These are phyloP conservation scores for Clunio marinus DNA, from an alignment of 2,888 invertebrate genomes.

Conservation along the genomic window DNA sequence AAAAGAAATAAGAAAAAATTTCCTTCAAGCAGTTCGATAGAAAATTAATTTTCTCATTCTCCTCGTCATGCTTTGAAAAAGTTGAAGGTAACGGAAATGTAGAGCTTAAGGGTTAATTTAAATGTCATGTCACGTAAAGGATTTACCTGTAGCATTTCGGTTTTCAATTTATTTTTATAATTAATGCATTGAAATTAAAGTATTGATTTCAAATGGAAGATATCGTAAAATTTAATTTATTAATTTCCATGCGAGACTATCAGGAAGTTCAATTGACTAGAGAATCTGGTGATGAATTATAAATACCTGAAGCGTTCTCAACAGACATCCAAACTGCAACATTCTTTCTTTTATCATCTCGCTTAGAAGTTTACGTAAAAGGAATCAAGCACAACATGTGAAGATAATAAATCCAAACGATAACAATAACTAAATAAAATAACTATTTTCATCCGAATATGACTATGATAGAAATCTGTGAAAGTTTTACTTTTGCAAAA, in stretches of 20 bases:
- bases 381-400: slow-evolving; percentile 11
- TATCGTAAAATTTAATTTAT: too few species aligned
- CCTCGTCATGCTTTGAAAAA: background rate
- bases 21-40: slow-evolving; percentile 11
- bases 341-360: background rate
- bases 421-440: background rate
- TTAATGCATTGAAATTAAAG: too few species aligned
- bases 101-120: background rate
- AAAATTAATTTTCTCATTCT: slow-evolving; percentile 31
- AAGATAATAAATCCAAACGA: slow-evolving; percentile 15
- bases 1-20: background rate
- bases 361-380: background rate
- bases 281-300: slow-evolving; percentile 3
- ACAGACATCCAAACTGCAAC: background rate
- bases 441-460: background rate
- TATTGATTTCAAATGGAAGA: too few species aligned
- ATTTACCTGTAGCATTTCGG: too few species aligned
- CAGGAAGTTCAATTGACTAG: background rate
- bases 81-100: background rate
- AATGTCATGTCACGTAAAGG: too few species aligned
- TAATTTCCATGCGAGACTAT: background rate
- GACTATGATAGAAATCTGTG: slow-evolving; percentile 16
- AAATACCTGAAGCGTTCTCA: background rate
- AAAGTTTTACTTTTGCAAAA: too few species aligned
- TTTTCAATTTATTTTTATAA: too few species aligned